phyloP scores from a whole-genome alignment of 2,113 vertebrate genomes.

The Cebus imitator region DNA sequence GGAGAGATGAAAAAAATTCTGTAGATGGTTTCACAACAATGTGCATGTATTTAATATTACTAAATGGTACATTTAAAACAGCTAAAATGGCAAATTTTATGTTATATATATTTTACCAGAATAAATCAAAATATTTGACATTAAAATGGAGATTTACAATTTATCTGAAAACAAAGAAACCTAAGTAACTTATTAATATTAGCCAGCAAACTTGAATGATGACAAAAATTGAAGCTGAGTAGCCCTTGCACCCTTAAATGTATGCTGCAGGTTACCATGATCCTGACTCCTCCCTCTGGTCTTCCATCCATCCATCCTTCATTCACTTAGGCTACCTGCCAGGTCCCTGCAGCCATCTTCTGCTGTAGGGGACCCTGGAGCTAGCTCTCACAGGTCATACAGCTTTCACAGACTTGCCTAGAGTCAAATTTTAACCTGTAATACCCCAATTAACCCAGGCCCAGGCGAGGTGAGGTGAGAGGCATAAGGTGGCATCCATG shows the following conservation, averaged over 20 bases:
- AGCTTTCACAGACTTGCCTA: neutral
- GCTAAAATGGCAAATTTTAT: neutral
- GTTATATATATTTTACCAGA: neutral
- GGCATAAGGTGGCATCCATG: neutral
- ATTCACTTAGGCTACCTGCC: neutral
- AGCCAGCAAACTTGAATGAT: neutral
- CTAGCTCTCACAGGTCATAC: neutral
- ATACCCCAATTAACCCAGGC: neutral
- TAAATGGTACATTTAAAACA: neutral
- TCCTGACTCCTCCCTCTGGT: neutral
- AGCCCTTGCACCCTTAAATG: neutral
- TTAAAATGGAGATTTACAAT: neutral
- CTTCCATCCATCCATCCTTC: neutral
- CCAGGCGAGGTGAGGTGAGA: neutral
- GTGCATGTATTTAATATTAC: neutral
- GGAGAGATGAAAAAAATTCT: neutral
- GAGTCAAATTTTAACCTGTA: neutral
- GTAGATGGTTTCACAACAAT: neutral
- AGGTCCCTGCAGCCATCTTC: neutral
- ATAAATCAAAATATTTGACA: neutral
- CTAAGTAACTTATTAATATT: neutral
- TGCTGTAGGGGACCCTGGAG: neutral
- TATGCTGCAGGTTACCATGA: neutral
- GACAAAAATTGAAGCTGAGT: neutral
- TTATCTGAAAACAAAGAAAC: conserved; percentile 16